Evolutionary conservation across 2,113 vertebrate genomes (phyloP).

Genomic region (Pseudopipra pipra): DNA sequence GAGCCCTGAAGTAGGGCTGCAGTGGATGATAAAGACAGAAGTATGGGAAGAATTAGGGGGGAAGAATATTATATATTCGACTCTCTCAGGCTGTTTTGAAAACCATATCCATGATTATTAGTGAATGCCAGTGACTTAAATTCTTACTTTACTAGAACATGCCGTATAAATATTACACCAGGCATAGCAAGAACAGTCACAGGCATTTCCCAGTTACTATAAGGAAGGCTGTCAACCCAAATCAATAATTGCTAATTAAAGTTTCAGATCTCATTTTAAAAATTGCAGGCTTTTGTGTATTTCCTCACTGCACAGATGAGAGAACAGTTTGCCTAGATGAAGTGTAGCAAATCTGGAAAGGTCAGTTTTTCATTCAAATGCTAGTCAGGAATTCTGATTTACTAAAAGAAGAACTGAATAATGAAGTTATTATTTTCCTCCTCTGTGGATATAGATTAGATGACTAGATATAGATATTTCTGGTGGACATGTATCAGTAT

Average conservation of each 20-base stretch:
- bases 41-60: neutral
- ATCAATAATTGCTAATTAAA: neutral
- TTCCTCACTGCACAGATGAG: neutral
- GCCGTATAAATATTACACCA: neutral
- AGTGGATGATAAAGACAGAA: neutral
- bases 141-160: neutral
- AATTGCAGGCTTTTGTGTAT: neutral
- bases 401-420: neutral
- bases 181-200: neutral
- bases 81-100: neutral
- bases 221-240: neutral
- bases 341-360: neutral
- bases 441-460: neutral
- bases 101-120: neutral
- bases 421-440: neutral
- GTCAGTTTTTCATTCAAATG: neutral
- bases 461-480: neutral
- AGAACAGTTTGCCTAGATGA: neutral
- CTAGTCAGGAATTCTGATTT: neutral
- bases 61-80: neutral
- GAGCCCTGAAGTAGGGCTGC: neutral
- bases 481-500: neutral
- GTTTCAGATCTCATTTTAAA: neutral
- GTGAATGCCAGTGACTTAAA: neutral
- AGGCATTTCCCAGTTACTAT: neutral